These are phyloP conservation scores for Bactericera cockerelli DNA, from an alignment of 1,140 invertebrate genomes.

Conservation along the genomic window DNA sequence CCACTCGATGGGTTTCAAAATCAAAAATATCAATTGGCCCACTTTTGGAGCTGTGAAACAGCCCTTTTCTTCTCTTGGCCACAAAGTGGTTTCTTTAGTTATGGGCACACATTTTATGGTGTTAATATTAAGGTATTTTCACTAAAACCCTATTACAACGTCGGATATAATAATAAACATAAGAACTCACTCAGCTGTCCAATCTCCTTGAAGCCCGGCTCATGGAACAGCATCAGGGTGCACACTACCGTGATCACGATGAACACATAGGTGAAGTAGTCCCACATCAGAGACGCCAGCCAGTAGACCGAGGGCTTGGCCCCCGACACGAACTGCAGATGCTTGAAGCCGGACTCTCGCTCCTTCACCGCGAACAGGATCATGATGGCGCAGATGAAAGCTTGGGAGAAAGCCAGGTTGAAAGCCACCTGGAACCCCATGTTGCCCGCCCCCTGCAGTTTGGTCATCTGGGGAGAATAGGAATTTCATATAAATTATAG, in stretches of 20 bases:
- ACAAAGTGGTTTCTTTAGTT: too few species aligned
- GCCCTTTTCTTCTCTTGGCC: too few species aligned
- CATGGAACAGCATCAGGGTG: slow-evolving; percentile 39
- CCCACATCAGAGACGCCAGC: slow-evolving; percentile 52
- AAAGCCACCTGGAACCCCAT: slow-evolving; percentile 44
- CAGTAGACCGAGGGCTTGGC: slow-evolving; percentile 53
- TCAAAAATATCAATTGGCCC: too few species aligned
- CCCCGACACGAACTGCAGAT: slow-evolving; percentile 58
- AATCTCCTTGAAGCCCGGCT: slow-evolving; percentile 34
- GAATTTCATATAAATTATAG: too few species aligned
- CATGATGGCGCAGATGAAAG: slow-evolving; percentile 57
- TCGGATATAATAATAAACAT: background rate
- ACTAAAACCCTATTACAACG: too few species aligned
- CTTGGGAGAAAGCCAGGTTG: slow-evolving; percentile 47
- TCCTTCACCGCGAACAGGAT: slow-evolving; percentile 52
- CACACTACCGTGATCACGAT: slow-evolving; percentile 34
- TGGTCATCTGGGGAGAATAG: slow-evolving; percentile 31
- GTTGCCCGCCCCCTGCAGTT: slow-evolving; percentile 35
- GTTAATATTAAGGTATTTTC: too few species aligned
- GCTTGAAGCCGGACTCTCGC: slow-evolving; percentile 39
- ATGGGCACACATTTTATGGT: too few species aligned
- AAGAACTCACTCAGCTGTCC: slow-evolving; percentile 32
- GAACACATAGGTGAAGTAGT: slow-evolving; percentile 45
- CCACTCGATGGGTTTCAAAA: too few species aligned
- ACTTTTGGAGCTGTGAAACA: too few species aligned